A percentile compares a stretch with the other conserved stretches of the same genome.
These are phyloP conservation scores for Octomys mimax DNA, from an alignment of 2,797 vertebrate genomes.

Conservation along the genomic window DNA sequence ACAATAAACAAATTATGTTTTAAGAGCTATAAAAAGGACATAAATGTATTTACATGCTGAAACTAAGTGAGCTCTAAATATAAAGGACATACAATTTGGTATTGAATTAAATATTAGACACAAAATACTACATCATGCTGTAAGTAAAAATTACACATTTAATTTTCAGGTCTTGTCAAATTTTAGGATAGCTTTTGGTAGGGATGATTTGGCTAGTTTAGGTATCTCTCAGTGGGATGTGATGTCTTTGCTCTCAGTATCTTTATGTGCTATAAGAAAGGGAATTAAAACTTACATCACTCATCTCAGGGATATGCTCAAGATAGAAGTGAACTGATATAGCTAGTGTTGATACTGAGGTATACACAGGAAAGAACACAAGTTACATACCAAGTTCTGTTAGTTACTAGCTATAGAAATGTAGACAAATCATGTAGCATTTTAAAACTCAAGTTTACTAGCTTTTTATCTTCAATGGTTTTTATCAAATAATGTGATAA, in stretches of 20 bases:
- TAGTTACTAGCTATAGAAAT: neutral
- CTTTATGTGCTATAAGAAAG: neutral
- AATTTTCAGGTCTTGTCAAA: neutral
- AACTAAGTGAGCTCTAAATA: conserved; percentile 1
- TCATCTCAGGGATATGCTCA: neutral
- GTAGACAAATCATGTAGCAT: neutral
- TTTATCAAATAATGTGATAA: neutral
- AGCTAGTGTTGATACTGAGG: rapidly evolving
- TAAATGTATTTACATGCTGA: neutral
- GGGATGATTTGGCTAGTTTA: neutral
- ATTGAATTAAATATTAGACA: neutral
- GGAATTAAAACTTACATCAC: neutral
- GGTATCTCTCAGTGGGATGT: neutral
- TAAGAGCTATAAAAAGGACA: neutral
- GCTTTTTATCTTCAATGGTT: neutral
- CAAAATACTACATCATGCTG: neutral
- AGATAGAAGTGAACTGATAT: rapidly evolving
- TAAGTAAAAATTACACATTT: neutral
- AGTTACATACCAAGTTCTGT: no score
- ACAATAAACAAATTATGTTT: neutral
- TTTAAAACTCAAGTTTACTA: neutral
- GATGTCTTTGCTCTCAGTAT: neutral
- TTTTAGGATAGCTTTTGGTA: neutral
- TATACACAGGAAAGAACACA: neutral
- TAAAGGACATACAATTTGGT: conserved; percentile 5